These are phyloP conservation scores for Leptopilina boulardi DNA, from an alignment of 1,140 invertebrate genomes.

Conservation along the genomic window DNA sequence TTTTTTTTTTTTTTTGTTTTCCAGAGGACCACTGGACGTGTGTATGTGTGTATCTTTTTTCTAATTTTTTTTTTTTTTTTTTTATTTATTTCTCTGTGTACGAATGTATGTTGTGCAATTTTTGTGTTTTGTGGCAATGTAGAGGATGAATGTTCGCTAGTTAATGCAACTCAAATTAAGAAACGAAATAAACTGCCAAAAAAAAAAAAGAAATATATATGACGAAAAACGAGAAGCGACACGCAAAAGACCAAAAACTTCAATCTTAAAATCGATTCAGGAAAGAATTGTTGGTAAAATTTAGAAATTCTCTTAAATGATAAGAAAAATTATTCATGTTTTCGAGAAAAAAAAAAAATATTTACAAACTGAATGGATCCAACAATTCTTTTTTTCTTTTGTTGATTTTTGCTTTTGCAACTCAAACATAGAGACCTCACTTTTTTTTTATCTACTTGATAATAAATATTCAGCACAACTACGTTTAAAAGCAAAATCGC, in stretches of 20 bases:
- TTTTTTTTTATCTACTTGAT: conserved; percentile 30
- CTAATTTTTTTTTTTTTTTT: not conserved
- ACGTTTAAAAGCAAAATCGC: conserved; percentile 20
- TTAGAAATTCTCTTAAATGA: not conserved
- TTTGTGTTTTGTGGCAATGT: conserved; percentile 50
- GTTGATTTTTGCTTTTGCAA: not conserved
- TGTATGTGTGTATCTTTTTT: conserved; percentile 45
- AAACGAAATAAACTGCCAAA: conserved; percentile 40
- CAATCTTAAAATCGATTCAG: conserved; percentile 7
- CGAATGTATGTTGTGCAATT: conserved; percentile 41
- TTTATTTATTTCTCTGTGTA: conserved; percentile 39
- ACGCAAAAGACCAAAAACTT: conserved; percentile 8
- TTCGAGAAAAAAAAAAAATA: not conserved
- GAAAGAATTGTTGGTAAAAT: conserved; percentile 12
- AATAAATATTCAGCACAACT: conserved; percentile 32
- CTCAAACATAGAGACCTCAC: not conserved
- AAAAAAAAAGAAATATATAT: conserved; percentile 19
- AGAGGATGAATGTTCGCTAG: conserved; percentile 56
- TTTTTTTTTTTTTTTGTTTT: conserved; percentile 58
- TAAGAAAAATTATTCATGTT: not conserved
- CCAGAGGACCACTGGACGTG: conserved; percentile 61
- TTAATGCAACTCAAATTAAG: conserved; percentile 54
- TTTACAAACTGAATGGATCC: not conserved
- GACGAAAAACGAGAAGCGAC: conserved; percentile 3
- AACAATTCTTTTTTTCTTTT: conserved; percentile 23